Conservation (phyloP, 2,797 vertebrate species). For the Borostomias antarcticus region DNA sequence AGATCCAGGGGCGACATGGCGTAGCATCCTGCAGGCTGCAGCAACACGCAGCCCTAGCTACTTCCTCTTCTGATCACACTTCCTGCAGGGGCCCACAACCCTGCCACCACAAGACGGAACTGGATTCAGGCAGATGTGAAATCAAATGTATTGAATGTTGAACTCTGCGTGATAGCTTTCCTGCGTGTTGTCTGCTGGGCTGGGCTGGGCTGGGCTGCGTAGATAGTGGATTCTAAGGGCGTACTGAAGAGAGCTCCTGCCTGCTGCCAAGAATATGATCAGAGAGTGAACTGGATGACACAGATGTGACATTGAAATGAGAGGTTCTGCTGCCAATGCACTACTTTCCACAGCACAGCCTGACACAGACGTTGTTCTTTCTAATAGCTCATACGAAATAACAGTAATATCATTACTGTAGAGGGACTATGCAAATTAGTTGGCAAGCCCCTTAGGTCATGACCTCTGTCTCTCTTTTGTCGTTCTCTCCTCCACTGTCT, state of each 20-base stretch:
- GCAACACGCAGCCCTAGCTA: background rate
- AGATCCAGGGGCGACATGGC: background rate
- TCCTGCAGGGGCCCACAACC: background rate
- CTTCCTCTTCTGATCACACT: background rate
- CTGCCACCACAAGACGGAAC: conserved; percentile 1
- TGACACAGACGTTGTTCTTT: too few species aligned
- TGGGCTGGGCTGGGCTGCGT: background rate
- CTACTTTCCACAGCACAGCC: too few species aligned
- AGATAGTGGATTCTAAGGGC: background rate
- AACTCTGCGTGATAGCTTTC: background rate
- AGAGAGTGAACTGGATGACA: background rate
- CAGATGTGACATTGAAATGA: too few species aligned
- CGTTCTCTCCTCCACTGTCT: conserved; percentile 1
- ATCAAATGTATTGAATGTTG: background rate
- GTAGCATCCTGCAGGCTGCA: background rate
- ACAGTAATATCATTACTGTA: background rate
- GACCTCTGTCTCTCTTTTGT: background rate
- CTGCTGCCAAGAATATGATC: background rate
- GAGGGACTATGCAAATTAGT: background rate
- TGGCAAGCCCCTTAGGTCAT: background rate
- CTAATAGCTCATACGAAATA: background rate
- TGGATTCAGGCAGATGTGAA: conserved; percentile 26
- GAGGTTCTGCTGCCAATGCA: too few species aligned
- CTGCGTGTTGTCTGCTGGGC: too few species aligned
- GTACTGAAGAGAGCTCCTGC: background rate